A percentile compares a stretch with the other conserved stretches of the same genome.
Evolutionary conservation across 2,888 invertebrate species (phyloP).

Genomic region (Sepioteuthis lessoniana): DNA sequence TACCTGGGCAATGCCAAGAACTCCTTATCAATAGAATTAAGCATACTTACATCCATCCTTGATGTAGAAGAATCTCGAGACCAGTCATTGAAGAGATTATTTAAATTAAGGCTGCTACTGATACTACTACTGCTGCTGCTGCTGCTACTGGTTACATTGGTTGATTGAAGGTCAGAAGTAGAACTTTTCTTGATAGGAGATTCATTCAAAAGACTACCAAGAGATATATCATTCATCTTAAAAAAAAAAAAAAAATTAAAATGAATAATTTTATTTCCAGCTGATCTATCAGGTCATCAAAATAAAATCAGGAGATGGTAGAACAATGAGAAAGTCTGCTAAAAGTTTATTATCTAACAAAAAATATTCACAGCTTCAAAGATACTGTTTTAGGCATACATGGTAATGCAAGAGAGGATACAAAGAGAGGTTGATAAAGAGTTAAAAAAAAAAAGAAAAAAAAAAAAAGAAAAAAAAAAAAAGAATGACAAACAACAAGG

Average conservation of each 20-base stretch:
- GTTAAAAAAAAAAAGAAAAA: no score
- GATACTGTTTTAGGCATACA: no score
- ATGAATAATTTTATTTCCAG: no score
- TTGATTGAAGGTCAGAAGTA: neutral
- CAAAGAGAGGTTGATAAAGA: no score
- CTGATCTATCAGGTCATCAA: no score
- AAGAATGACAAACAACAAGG: no score
- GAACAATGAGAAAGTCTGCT: no score
- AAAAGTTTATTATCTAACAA: no score
- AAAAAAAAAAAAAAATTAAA: neutral
- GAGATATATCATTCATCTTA: slow-evolving; percentile 82
- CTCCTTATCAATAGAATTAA: neutral
- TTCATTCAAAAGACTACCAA: slow-evolving; percentile 89
- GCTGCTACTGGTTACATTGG: neutral
- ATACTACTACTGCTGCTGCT: neutral
- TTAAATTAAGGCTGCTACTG: slow-evolving; percentile 51
- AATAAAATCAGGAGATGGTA: no score
- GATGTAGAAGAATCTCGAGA: slow-evolving; percentile 65
- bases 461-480: no score
- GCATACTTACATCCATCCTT: slow-evolving; percentile 38
- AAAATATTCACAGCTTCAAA: no score
- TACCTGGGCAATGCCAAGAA: neutral
- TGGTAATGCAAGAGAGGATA: no score
- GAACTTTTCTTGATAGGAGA: slow-evolving; percentile 79
- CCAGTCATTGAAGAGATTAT: slow-evolving; percentile 64